Percentiles rank a stretch among this genome's conserved stretches.
These are phyloP conservation scores for Ascaphus truei DNA, from an alignment of 2,113 vertebrate genomes.

Conservation along the genomic window DNA sequence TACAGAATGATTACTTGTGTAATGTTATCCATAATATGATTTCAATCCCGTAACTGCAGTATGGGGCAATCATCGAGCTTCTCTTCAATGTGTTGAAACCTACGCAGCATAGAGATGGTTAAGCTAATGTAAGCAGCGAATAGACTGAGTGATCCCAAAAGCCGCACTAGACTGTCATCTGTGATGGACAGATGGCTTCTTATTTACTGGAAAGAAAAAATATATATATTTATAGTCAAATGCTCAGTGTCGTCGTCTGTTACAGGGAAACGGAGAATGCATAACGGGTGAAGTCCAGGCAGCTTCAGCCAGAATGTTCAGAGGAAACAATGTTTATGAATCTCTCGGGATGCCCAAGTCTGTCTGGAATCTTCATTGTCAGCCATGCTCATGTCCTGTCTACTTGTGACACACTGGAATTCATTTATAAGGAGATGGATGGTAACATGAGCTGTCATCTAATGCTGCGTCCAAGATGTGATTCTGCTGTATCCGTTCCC, in stretches of 20 bases:
- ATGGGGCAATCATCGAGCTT: too few species aligned
- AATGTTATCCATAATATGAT: neutral
- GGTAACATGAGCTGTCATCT: slow-evolving; percentile 10
- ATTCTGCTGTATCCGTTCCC: slow-evolving; percentile 15
- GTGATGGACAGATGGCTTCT: slow-evolving; percentile 22
- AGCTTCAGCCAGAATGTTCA: slow-evolving; percentile 9
- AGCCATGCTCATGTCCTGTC: slow-evolving; percentile 6
- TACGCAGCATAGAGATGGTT: too few species aligned
- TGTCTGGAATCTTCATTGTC: slow-evolving; percentile 32
- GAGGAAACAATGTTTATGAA: slow-evolving; percentile 35
- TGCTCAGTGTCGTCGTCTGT: neutral
- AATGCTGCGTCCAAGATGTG: neutral
- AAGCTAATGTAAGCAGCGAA: too few species aligned
- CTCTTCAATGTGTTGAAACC: too few species aligned
- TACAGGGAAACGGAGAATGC: slow-evolving; percentile 31
- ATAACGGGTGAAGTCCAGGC: slow-evolving; percentile 12
- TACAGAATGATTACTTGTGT: neutral
- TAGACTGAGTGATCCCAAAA: too few species aligned
- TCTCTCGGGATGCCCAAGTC: slow-evolving; percentile 16
- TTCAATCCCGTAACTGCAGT: neutral
- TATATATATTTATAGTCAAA: slow-evolving; percentile 18
- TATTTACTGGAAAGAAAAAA: slow-evolving; percentile 11
- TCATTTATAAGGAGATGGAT: slow-evolving; percentile 22
- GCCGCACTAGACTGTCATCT: neutral
- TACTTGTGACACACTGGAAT: slow-evolving; percentile 21